Conservation (phyloP, 1,140 invertebrate species). For the Psix sp. region DNA sequence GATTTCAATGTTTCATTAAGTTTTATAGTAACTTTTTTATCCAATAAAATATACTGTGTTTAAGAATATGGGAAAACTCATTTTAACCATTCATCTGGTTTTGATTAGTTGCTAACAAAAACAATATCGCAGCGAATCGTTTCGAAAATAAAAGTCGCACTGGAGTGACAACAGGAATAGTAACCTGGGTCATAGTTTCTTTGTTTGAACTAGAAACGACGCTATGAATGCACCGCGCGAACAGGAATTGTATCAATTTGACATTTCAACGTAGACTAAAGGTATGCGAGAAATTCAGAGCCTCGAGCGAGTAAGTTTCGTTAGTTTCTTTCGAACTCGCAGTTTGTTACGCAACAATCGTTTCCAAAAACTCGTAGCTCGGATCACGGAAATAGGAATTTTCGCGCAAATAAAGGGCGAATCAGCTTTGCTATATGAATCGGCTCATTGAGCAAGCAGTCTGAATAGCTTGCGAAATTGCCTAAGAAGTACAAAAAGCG, state of each 20-base stretch:
- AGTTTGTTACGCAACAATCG: background rate
- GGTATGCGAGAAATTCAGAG: constrained; percentile 31
- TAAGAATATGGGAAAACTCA: too few species aligned
- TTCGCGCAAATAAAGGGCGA: background rate
- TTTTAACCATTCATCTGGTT: too few species aligned
- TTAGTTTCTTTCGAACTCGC: constrained; percentile 28
- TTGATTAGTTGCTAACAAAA: too few species aligned
- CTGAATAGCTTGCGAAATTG: constrained; percentile 36
- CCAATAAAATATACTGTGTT: too few species aligned
- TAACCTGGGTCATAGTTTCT: constrained; percentile 40
- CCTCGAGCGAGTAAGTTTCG: constrained; percentile 6
- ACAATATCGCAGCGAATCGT: too few species aligned
- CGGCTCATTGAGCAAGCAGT: constrained; percentile 17
- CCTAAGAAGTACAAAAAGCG: constrained; percentile 34
- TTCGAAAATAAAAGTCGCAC: too few species aligned
- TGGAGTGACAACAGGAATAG: constrained; percentile 66
- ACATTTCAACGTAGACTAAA: constrained; percentile 46
- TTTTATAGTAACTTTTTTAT: too few species aligned
- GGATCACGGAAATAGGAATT: background rate
- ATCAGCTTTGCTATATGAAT: constrained; percentile 40
- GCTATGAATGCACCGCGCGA: constrained; percentile 29
- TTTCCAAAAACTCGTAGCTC: background rate
- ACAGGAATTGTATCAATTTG: constrained; percentile 48
- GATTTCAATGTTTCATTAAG: too few species aligned
- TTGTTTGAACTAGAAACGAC: constrained; percentile 45